Conservation (phyloP, 2,797 vertebrate genomes). For the Thamnophis elegans region DNA sequence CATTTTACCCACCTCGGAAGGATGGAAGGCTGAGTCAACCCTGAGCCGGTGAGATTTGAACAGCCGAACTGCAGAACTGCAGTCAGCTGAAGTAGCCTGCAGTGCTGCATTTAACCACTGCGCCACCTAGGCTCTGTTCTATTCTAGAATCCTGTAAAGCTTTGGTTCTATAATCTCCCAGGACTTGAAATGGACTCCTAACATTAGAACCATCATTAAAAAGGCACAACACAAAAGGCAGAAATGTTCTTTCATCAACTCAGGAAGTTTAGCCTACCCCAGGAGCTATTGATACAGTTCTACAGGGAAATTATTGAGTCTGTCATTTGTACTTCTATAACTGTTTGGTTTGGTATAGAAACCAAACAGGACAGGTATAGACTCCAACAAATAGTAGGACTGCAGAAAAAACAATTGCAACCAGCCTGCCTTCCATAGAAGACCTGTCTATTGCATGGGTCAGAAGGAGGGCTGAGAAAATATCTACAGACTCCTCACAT, state of each 20-base stretch:
- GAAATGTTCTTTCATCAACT: neutral
- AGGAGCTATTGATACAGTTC: neutral
- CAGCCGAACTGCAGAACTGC: no score
- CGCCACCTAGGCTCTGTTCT: no score
- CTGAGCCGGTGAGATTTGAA: no score
- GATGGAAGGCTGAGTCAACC: no score
- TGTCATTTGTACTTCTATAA: neutral
- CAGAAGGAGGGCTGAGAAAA: neutral
- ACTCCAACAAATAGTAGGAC: neutral
- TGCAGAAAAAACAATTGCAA: neutral
- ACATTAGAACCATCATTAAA: neutral
- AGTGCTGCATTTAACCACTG: no score
- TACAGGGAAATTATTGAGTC: neutral
- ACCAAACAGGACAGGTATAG: neutral
- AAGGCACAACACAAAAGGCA: neutral
- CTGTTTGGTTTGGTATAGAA: neutral
- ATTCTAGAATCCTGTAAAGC: neutral
- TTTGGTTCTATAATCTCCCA: neutral
- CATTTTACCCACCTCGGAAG: no score
- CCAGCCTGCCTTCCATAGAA: neutral
- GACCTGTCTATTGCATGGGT: neutral
- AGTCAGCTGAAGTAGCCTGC: no score
- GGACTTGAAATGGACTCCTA: neutral
- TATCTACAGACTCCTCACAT: neutral
- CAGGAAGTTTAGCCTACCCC: neutral